Evolutionary conservation across 2,888 invertebrate species (phyloP).

Genomic region (Nymphalis c-album): DNA sequence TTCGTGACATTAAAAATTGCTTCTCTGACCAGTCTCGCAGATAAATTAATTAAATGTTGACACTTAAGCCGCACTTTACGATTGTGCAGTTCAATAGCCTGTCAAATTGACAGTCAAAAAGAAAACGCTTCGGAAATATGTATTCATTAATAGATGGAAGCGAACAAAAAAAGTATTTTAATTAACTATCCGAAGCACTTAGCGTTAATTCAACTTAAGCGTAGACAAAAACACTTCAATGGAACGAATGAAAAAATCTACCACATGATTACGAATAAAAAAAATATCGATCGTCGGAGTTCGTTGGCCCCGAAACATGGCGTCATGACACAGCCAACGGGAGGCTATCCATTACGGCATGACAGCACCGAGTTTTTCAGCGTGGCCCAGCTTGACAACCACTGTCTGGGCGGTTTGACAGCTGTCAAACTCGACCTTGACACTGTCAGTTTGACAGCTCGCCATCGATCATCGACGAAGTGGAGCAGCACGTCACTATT

Average conservation of each 20-base stretch:
- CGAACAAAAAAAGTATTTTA: slow-evolving; percentile 30
- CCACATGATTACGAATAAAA: slow-evolving; percentile 40
- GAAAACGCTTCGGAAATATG: slow-evolving; percentile 20
- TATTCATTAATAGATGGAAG: slow-evolving; percentile 23
- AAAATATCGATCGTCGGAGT: slow-evolving; percentile 47
- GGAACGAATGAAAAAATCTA: slow-evolving; percentile 33
- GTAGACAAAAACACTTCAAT: slow-evolving; percentile 33
- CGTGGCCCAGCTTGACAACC: slow-evolving; percentile 57
- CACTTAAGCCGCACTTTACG: slow-evolving; percentile 8
- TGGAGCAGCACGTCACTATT: slow-evolving; percentile 42
- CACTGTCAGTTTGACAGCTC: slow-evolving; percentile 55
- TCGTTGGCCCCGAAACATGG: slow-evolving; percentile 63
- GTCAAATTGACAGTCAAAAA: slow-evolving; percentile 23
- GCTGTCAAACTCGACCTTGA: slow-evolving; percentile 71
- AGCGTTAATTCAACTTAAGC: slow-evolving; percentile 31
- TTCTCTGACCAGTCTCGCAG: neutral
- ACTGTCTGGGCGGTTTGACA: slow-evolving; percentile 49
- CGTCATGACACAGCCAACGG: slow-evolving; percentile 47
- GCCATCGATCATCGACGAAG: slow-evolving; percentile 59
- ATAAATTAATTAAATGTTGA: slow-evolving; percentile 1
- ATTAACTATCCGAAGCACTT: slow-evolving; percentile 30
- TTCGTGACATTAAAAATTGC: neutral
- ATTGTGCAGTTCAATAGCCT: slow-evolving; percentile 26
- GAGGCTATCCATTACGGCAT: slow-evolving; percentile 72
- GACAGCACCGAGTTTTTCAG: slow-evolving; percentile 72